Base-by-base conservation (phyloP, 2,797 vertebrate genomes). In the Alca torda region DNA sequence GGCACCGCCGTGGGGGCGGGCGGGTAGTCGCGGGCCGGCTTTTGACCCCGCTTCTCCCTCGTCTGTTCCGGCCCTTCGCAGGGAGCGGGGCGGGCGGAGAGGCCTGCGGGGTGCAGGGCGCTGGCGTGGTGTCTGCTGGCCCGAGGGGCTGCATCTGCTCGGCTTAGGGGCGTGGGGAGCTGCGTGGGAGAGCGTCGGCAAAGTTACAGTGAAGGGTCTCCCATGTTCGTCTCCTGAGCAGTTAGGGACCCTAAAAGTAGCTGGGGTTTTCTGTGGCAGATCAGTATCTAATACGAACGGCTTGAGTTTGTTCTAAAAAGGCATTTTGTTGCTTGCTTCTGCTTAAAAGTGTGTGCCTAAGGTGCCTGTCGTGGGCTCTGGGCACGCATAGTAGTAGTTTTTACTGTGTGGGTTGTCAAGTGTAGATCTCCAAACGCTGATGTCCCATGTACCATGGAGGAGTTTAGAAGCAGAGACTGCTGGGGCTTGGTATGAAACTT, bases 401-500 rank as follows among this genome's bases (percentile, higher is more conserved):
- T 82, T 46, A 30, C 18, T 30, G 5, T 7, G 25, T 61, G 57
- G 8, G n/a, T 48, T 81, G 60, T 83, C 33, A 59, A 5, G 13
- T 10, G 9, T 63, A 33, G 60, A 3, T 89, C 39, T 70, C 30
- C 51, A 51, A 5, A 50, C 0, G 0, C 16, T 41, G 16, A 4
- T 59, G n/a, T 28, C 11, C 6, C 6, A 48, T n/a, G 25, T 48
- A 11, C 15, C 18, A 2, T 0, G 0, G n/a, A 28, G 50, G 12
- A 89, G 37, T 31, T 59, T 21, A 41, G 68, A n/a, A 74, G 9
- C 39, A 60, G 65, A 37, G 31, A 5, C 18, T n/a, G 0, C 28
- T 50, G 39, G 26, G 30, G 15, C 39, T 86, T 26, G 69, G 10
- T 8, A 1, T 33, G 69, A 67, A 53, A n/a, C 4, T 63, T 45